Conservation (phyloP, 1,140 invertebrate genomes). For the Aphis gossypii region DNA sequence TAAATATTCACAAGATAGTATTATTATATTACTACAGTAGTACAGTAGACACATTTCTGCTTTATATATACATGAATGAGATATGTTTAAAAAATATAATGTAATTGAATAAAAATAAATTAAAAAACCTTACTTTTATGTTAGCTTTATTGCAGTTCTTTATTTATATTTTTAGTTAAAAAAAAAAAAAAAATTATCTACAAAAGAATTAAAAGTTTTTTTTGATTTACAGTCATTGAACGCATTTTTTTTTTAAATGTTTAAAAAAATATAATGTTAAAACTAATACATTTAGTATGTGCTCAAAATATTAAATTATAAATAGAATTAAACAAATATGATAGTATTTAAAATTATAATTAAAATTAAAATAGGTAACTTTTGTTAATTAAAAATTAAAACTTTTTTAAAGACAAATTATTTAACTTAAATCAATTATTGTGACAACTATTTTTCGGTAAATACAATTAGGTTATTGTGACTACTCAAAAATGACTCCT, state of each 20-base stretch:
- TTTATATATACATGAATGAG: neutral
- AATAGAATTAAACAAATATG: neutral
- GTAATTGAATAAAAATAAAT: neutral
- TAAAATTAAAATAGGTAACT: neutral
- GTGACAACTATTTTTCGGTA: too few relatives aligned
- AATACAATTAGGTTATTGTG: too few relatives aligned
- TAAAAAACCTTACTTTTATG: neutral
- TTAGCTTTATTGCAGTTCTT: neutral
- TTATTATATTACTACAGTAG: neutral
- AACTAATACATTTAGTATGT: neutral
- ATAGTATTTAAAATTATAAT: neutral
- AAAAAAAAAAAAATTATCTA: neutral
- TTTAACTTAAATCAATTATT: neutral
- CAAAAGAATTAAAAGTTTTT: neutral
- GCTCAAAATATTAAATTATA: neutral
- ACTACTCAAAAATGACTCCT: neutral
- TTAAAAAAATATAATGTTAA: neutral
- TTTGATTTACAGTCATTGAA: neutral
- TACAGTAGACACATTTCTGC: neutral
- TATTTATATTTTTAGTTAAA: neutral
- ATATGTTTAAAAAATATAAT: neutral
- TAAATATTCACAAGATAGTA: neutral
- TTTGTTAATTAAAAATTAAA: neutral
- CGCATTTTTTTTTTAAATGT: neutral
- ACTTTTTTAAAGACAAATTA: neutral